Conservation (phyloP, 2,797 vertebrate species). For the Oreochromis mossambicus region DNA sequence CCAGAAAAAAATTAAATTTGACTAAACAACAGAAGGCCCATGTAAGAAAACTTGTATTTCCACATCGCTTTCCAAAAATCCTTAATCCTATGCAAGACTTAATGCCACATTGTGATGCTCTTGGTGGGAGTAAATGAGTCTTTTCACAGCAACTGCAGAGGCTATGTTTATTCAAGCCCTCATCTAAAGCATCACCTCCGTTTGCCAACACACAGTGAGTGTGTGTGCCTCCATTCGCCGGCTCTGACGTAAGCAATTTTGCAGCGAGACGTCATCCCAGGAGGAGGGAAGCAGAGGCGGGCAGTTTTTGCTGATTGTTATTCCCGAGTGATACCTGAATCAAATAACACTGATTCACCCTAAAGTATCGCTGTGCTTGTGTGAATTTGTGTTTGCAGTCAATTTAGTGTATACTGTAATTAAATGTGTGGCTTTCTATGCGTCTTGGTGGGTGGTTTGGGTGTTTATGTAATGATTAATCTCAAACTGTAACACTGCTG, state of each 20-base stretch:
- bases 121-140: conserved; percentile 49
- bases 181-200: conserved; percentile 45
- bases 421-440: neutral
- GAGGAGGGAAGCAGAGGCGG: neutral
- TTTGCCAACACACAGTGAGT: conserved; percentile 48
- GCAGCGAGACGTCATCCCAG: conserved; percentile 43
- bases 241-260: conserved; percentile 47
- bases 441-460: neutral
- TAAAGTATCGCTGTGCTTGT: neutral
- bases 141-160: conserved; percentile 47
- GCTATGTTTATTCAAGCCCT: conserved; percentile 52
- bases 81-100: conserved; percentile 14
- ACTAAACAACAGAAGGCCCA: neutral
- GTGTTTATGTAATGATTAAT: conserved; percentile 32
- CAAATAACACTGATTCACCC: conserved; percentile 9
- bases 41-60: neutral
- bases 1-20: neutral
- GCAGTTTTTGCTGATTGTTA: conserved; percentile 16
- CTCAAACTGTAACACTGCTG: conserved; percentile 11
- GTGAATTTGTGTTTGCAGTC: neutral
- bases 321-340: conserved; percentile 30
- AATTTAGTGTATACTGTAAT: conserved; percentile 5
- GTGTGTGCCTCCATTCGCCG: neutral
- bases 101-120: conserved; percentile 28
- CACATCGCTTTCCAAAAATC: neutral